Conservation (phyloP, 2,113 vertebrate species). For the Gnathonemus longibarbis region DNA sequence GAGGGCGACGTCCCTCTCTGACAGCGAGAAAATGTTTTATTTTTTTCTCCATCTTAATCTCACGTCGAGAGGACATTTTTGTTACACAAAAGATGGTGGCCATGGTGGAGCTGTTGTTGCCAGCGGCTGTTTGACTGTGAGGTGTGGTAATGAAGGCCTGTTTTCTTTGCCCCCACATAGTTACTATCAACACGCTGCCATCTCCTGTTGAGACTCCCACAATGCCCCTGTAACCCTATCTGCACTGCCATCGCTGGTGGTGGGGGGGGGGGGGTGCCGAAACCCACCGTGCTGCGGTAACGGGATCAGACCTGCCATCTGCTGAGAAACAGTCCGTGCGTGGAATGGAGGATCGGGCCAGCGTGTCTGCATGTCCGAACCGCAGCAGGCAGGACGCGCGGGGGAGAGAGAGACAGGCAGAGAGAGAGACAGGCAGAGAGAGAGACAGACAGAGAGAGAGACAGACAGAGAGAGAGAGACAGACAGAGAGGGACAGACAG, state of each 20-base stretch:
- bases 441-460: background rate
- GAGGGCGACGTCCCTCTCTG: background rate
- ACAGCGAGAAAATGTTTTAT: background rate
- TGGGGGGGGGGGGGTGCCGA: too few species aligned
- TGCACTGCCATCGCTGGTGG: background rate
- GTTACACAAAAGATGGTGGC: background rate
- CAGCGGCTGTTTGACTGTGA: background rate
- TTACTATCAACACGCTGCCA: slow-evolving; percentile 26
- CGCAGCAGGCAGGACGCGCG: background rate
- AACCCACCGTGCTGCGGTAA: background rate
- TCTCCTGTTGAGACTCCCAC: slow-evolving; percentile 26
- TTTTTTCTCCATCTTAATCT: background rate
- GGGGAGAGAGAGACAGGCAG: background rate
- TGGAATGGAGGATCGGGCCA: background rate
- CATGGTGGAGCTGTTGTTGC: background rate
- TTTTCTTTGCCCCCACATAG: slow-evolving; percentile 23
- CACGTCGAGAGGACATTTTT: background rate
- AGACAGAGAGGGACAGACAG: background rate
- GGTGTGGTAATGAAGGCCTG: slow-evolving; percentile 15
- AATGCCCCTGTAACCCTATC: slow-evolving; percentile 10
- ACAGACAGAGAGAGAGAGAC: background rate
- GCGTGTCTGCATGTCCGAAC: background rate
- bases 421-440: background rate
- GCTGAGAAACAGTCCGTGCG: background rate
- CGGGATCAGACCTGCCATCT: slow-evolving; percentile 5